Percentiles rank a stretch among this genome's conserved stretches.
Evolutionary conservation across 2,797 vertebrate genomes (phyloP).

Genomic region (Gobionotothen gibberifrons): DNA sequence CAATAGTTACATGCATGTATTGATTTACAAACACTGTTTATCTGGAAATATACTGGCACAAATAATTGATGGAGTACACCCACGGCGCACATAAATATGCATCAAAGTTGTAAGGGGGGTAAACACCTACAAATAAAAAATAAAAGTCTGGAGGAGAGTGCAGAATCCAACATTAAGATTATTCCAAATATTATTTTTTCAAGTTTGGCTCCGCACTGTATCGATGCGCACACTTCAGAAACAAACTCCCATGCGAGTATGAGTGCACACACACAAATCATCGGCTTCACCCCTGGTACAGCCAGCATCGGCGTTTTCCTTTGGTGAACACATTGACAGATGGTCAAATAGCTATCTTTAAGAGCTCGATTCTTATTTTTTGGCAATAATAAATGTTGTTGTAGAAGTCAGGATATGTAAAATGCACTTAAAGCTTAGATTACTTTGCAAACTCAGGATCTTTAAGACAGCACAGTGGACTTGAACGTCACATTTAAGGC

Average conservation of each 20-base stretch:
- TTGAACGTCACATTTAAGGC: conserved; percentile 6
- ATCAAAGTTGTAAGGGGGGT: conserved; percentile 71
- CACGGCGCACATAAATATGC: conserved; percentile 76
- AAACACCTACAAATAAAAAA: conserved; percentile 70
- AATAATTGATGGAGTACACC: conserved; percentile 82
- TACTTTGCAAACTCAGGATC: neutral
- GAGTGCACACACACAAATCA: conserved; percentile 48
- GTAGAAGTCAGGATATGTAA: neutral
- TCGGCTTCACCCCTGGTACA: conserved; percentile 25
- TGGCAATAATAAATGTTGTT: neutral
- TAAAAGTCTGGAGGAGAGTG: conserved; percentile 49
- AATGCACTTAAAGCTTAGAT: neutral
- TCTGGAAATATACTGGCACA: conserved; percentile 80
- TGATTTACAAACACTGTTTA: conserved; percentile 84
- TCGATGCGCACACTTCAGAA: conserved; percentile 71
- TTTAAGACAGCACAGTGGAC: neutral
- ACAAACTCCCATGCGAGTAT: conserved; percentile 69
- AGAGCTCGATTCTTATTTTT: neutral
- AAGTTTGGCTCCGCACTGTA: conserved; percentile 59
- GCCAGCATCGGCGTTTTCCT: conserved; percentile 56
- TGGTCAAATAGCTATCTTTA: conserved; percentile 26
- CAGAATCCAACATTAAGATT: conserved; percentile 67
- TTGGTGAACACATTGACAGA: conserved; percentile 46
- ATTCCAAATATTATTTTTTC: conserved; percentile 65
- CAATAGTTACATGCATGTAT: conserved; percentile 84